Percentiles rank a stretch among this genome's conserved stretches.
These are phyloP conservation scores for Auanema freiburgensis DNA, from an alignment of 2,888 invertebrate species.

Conservation along the genomic window DNA sequence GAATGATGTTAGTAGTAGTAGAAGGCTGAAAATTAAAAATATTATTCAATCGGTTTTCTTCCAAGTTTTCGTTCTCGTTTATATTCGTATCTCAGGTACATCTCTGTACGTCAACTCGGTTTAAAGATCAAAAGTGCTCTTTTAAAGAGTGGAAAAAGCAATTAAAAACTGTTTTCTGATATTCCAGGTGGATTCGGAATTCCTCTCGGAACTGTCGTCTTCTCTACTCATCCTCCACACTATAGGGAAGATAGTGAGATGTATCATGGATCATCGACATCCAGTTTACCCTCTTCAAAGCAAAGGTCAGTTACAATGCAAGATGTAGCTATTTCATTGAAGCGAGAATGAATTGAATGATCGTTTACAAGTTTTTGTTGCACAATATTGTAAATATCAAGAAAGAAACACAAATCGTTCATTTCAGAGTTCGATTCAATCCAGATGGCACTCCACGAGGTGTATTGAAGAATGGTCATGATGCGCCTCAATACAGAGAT, in stretches of 20 bases:
- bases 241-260: constrained; percentile 51
- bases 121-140: no score
- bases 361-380: no score
- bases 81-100: no score
- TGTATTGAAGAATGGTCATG: constrained; percentile 56
- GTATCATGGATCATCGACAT: constrained; percentile 50
- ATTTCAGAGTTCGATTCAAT: constrained; percentile 60
- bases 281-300: constrained; percentile 49
- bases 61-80: no score
- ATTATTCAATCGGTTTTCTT: no score
- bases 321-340: no score
- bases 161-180: neutral
- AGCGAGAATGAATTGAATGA: no score
- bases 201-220: constrained; percentile 61
- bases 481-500: constrained; percentile 20
- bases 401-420: neutral
- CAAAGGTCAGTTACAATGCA: constrained; percentile 24
- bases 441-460: constrained; percentile 63
- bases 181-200: constrained; percentile 60
- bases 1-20: neutral
- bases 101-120: no score
- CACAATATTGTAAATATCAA: constrained; percentile 2
- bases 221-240: constrained; percentile 63
- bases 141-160: neutral
- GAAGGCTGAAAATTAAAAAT: neutral